Evolutionary conservation across 1,140 invertebrate species (phyloP), one percentile per base, ranked within the genome.

Genomic region (Daktulosphaira vitifoliae): DNA sequence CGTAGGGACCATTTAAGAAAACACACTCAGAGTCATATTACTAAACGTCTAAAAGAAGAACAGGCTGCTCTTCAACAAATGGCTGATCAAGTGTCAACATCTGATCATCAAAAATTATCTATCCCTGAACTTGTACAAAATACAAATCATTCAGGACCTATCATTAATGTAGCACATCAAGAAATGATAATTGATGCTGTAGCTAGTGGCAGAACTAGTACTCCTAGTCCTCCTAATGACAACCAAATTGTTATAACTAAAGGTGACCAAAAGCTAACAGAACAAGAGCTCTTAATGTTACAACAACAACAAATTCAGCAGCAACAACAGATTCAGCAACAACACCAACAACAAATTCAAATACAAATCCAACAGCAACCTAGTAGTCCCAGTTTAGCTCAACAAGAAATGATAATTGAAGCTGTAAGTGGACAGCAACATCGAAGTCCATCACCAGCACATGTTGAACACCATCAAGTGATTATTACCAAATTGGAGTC

Each of bases 1-100:
- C 79, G 88, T n/a, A 88, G 88, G 68, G 88, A 90, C 72, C 88
- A 90, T 73, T 75, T 89, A 49, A 79, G 69, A 29, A 73, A 71
- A 66, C 71, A 72, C 71, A 80, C 85, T 20, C 80, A 84, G 42
- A 87, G 85, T 20, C 87, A 89, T 73, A 77, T 84, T 66, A 80
- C 82, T 18, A 83, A 85, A 71, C 78, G 86, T 23, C 79, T 83
- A 3, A 84, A 85, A 67, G 84, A 86, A 71, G 82, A 84, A 44
- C 54, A 68, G 8, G 51, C 67, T 3, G 68, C 68, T n/a, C 68
- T 69, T 44, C 70, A 71, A 38, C 68, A 66, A 53, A 52, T 64
- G 16, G 44, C 56, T 6, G 62, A 69, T 38, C 62, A 26, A 29
- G 26, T 44, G 18, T 33, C 56, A 50, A 11, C 22, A 38, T 42